Percentiles rank a stretch among this genome's conserved stretches.
phyloP scores from a whole-genome alignment of 2,797 vertebrate species.

The Aldrovandia affinis region DNA sequence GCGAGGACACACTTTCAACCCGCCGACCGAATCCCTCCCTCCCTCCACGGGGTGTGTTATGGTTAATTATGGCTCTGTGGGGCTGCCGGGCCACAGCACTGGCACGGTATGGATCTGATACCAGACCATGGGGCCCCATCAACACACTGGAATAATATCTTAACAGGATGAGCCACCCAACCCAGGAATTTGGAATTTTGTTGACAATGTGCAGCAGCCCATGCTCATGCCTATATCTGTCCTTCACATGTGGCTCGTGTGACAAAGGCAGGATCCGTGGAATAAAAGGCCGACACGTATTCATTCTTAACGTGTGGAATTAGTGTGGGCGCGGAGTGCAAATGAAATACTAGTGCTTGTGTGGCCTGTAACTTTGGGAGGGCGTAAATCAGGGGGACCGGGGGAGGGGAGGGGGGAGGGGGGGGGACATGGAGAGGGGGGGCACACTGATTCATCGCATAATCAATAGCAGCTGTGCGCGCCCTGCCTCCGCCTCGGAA shows the following conservation, averaged over 20 bases:
- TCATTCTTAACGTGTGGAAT: conserved; percentile 18
- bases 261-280: background rate
- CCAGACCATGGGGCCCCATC: no score
- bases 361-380: background rate
- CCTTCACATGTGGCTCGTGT: background rate
- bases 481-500: conserved; percentile 2
- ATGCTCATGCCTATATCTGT: conserved; percentile 22
- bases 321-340: conserved; percentile 1
- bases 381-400: background rate
- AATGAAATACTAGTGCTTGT: conserved; percentile 19
- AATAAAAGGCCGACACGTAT: conserved; percentile 1
- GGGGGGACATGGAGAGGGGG: background rate
- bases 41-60: no score
- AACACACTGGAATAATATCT: background rate
- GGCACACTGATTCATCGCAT: conserved; percentile 19
- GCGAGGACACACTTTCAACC: no score
- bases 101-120: no score
- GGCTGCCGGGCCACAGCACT: no score
- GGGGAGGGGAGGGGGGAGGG: background rate
- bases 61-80: no score
- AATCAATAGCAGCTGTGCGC: conserved; percentile 26
- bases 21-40: no score
- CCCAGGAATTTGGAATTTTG: background rate
- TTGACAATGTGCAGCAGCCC: conserved; percentile 7
- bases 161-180: background rate